Conservation (phyloP, 2,113 vertebrate species). For the Phrynocephalus versicolor region DNA sequence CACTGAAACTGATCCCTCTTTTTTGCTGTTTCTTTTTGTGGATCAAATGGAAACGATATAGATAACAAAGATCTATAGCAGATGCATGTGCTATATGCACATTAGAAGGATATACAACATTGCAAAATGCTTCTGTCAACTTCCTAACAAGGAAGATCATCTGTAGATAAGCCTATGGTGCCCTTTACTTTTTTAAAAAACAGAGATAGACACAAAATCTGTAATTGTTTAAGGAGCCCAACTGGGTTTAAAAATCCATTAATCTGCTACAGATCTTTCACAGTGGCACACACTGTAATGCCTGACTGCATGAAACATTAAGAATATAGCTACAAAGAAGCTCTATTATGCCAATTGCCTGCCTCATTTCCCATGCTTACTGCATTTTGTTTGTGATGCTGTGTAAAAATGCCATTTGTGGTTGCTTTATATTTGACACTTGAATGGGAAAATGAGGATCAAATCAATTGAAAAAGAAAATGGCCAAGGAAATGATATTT, state of each 20-base stretch:
- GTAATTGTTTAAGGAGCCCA: neutral
- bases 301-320: conserved; percentile 6
- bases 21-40: neutral
- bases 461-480: conserved; percentile 8
- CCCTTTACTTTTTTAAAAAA: neutral
- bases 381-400: conserved; percentile 54
- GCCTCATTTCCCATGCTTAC: conserved; percentile 61
- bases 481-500: fast-evolving
- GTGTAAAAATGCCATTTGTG: conserved; percentile 12
- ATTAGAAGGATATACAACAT: neutral
- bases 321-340: neutral
- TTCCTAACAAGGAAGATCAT: neutral
- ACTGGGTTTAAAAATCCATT: neutral
- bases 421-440: conserved; percentile 18
- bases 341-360: conserved; percentile 39
- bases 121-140: neutral
- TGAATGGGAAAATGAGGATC: conserved; percentile 25
- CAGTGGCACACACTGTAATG: conserved; percentile 1
- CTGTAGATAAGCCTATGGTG: neutral
- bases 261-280: neutral
- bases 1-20: neutral
- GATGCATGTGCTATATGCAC: neutral
- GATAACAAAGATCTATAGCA: neutral
- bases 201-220: neutral
- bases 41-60: neutral